Evolutionary conservation across 2,797 vertebrate genomes (phyloP).

Genomic region (Macroramphosus scolopax): DNA sequence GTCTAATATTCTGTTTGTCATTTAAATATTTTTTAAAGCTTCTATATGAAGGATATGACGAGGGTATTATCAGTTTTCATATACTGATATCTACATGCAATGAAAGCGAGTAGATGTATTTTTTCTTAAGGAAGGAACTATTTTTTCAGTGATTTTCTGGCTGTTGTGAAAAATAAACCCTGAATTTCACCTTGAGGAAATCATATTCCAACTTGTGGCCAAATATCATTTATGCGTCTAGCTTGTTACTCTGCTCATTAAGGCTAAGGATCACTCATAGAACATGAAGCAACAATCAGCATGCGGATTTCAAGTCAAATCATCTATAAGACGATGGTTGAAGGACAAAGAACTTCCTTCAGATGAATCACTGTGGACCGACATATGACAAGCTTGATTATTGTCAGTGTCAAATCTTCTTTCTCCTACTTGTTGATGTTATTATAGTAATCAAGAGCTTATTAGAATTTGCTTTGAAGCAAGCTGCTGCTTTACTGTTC

Average conservation of each 20-base stretch:
- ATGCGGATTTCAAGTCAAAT: constrained; percentile 10
- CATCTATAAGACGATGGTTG: constrained; percentile 11
- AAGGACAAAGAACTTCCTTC: constrained; percentile 27
- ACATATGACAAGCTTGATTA: too few species aligned
- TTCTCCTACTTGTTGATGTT: constrained; percentile 20
- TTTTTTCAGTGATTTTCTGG: constrained; percentile 52
- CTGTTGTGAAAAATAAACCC: constrained; percentile 28
- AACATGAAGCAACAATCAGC: background rate
- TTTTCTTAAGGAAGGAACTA: constrained; percentile 51
- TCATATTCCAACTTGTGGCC: constrained; percentile 54
- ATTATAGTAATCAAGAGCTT: constrained; percentile 11
- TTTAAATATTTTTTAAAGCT: constrained; percentile 10
- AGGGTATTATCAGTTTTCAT: constrained; percentile 29
- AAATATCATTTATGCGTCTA: constrained; percentile 49
- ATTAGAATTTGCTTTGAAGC: constrained; percentile 26
- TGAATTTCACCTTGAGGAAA: constrained; percentile 30
- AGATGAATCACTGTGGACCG: constrained; percentile 4
- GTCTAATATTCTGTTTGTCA: background rate
- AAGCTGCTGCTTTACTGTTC: constrained; percentile 28
- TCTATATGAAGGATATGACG: constrained; percentile 9
- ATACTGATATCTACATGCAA: constrained; percentile 46
- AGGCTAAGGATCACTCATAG: background rate
- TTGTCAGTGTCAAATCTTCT: constrained; percentile 43
- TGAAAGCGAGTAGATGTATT: constrained; percentile 49
- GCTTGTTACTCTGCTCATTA: constrained; percentile 10